Percentiles rank a stretch among this genome's conserved stretches.
These are phyloP conservation scores for Linurgus olivaceus DNA, from an alignment of 2,797 vertebrate species.

Conservation along the genomic window DNA sequence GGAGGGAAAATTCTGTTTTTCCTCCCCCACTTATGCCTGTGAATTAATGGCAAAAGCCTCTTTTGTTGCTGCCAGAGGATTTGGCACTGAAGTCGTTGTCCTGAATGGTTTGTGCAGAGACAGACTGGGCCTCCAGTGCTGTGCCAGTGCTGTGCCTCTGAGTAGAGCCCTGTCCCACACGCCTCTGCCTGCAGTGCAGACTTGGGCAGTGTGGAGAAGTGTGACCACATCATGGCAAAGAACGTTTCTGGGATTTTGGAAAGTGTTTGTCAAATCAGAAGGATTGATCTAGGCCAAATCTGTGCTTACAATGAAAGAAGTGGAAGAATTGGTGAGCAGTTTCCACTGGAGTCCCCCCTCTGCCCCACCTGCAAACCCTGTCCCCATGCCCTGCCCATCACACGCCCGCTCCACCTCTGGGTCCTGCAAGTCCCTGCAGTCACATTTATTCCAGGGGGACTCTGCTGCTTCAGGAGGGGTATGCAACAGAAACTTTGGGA, in stretches of 20 bases:
- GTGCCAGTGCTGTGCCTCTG: background rate
- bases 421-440: background rate
- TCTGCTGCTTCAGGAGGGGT: background rate
- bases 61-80: background rate
- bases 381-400: background rate
- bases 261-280: background rate
- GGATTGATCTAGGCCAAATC: background rate
- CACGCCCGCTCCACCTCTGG: background rate
- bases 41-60: background rate
- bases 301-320: background rate
- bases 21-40: background rate
- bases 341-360: background rate
- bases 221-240: background rate
- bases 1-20: background rate
- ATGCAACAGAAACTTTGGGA: background rate
- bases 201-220: background rate
- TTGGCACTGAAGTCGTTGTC: background rate
- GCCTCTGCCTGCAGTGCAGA: background rate
- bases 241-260: background rate
- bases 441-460: background rate
- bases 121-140: background rate
- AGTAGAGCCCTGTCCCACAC: background rate
- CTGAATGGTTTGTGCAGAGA: background rate
- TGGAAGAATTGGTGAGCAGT: background rate
- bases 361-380: background rate